Evolutionary conservation across 1,140 invertebrate species (phyloP).

Genomic region (Bombus ignitus): DNA sequence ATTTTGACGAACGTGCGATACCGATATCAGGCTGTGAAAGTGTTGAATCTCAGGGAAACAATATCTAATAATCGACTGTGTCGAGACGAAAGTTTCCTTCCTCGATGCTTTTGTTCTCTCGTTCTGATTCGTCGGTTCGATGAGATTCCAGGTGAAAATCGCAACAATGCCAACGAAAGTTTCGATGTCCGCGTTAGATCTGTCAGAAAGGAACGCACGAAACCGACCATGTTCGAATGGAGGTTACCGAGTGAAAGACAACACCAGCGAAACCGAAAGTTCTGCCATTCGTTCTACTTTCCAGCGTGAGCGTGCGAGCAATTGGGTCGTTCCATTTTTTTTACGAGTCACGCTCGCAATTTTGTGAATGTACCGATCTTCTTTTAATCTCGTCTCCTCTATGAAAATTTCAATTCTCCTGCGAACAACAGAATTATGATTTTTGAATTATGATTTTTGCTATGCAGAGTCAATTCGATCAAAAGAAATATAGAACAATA

Average conservation of each 20-base stretch:
- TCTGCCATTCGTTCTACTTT: slow-evolving; percentile 67
- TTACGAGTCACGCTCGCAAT: not conserved
- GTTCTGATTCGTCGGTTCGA: not conserved
- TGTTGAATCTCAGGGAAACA: not conserved
- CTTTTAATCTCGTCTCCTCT: not conserved
- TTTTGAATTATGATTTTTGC: not conserved
- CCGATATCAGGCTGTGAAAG: not conserved
- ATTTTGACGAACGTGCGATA: not conserved
- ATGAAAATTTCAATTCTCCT: not conserved
- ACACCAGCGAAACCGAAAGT: slow-evolving; percentile 69
- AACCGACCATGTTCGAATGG: slow-evolving; percentile 27
- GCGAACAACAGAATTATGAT: not conserved
- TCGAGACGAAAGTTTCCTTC: not conserved
- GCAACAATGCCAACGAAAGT: slow-evolving; percentile 4
- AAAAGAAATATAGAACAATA: not conserved
- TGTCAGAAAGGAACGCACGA: not conserved
- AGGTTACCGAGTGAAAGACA: slow-evolving; percentile 67
- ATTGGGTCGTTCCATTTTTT: slow-evolving; percentile 54
- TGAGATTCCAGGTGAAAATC: slow-evolving; percentile 4
- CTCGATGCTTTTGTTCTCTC: not conserved
- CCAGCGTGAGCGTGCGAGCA: slow-evolving; percentile 54
- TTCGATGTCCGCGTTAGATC: slow-evolving; percentile 5
- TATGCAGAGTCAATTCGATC: too few species aligned
- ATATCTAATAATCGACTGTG: not conserved
- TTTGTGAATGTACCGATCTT: not conserved